Conservation (phyloP, 2,113 vertebrate genomes). For the Protomyctophum bolini region DNA sequence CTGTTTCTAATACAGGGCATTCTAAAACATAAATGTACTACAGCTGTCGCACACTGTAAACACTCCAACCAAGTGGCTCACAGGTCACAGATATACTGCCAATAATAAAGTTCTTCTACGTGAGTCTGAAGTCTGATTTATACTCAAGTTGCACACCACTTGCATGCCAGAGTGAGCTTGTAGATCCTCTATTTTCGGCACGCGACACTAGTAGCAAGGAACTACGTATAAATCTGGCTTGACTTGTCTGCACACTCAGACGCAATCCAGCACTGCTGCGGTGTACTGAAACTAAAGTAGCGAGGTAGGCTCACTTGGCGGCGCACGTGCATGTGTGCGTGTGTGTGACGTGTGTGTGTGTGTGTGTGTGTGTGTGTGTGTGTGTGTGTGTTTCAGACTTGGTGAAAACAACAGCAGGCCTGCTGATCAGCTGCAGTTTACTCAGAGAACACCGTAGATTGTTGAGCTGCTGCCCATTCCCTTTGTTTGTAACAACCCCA, state of each 20-base stretch:
- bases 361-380: not conserved
- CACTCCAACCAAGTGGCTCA: slow-evolving; percentile 28
- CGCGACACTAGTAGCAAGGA: no score
- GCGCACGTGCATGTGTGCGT: not conserved
- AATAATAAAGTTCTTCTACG: no score
- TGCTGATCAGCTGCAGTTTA: slow-evolving; percentile 18
- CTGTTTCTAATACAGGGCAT: not conserved
- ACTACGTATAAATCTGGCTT: no score
- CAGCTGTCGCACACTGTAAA: slow-evolving; percentile 28
- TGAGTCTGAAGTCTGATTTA: no score
- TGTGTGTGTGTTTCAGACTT: not conserved
- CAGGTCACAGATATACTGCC: slow-evolving; percentile 11
- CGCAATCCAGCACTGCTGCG: not conserved
- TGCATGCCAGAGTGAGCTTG: no score
- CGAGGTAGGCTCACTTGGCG: not conserved
- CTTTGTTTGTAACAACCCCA: slow-evolving; percentile 17
- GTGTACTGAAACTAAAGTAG: not conserved
- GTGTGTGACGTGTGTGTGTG: not conserved
- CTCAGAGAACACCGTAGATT: slow-evolving; percentile 10
- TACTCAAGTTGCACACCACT: no score
- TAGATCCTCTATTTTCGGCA: no score
- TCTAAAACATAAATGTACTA: slow-evolving; percentile 14
- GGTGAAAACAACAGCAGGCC: slow-evolving; percentile 6
- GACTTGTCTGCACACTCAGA: slow-evolving; percentile 7
- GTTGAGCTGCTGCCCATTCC: slow-evolving; percentile 25